Evolutionary conservation across 1,140 invertebrate genomes (phyloP).

Genomic region (Eufriesea mexicana): DNA sequence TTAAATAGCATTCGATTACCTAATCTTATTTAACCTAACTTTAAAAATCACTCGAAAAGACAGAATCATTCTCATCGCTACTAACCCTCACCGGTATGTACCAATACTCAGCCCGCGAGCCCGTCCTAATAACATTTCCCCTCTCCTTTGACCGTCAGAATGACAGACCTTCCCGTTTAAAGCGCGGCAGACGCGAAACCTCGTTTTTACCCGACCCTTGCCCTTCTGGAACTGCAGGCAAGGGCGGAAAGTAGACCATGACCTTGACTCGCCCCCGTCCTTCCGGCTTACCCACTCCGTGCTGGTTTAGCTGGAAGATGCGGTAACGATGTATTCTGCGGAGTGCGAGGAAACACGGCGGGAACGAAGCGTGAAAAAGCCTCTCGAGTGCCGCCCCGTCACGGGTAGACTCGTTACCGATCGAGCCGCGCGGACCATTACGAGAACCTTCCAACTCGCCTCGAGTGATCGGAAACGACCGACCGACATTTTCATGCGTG

Average conservation of each 20-base stretch:
- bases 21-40: too few species aligned
- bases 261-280: conserved; percentile 30
- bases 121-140: background rate
- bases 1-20: too few species aligned
- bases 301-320: background rate
- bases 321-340: conserved; percentile 21
- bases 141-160: background rate
- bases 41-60: too few species aligned
- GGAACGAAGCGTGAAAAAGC: background rate
- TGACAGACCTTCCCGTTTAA: background rate
- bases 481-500: background rate
- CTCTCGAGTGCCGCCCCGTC: background rate
- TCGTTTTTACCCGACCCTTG: background rate
- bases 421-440: background rate
- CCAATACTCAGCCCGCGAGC: too few species aligned
- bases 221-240: background rate
- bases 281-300: conserved; percentile 11
- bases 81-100: too few species aligned
- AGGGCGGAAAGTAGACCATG: conserved; percentile 35
- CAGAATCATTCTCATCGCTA: too few species aligned
- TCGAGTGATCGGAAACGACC: background rate
- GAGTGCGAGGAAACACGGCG: background rate
- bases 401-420: background rate
- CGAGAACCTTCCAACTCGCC: background rate
- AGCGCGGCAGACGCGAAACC: background rate